phyloP scores from a whole-genome alignment of 2,888 invertebrate species.

The Oscheius myriophilus region DNA sequence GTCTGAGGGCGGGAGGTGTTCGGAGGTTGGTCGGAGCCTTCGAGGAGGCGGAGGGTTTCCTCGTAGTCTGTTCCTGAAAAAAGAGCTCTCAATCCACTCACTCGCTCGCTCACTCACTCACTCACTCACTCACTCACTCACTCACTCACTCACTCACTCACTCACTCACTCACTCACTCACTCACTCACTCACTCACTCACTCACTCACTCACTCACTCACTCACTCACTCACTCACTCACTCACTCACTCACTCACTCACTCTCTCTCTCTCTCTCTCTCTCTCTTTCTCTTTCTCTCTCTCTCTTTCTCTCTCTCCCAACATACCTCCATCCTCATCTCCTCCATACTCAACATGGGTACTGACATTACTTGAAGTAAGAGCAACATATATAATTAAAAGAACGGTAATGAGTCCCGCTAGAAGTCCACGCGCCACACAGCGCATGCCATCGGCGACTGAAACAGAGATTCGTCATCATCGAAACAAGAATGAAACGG shows the following conservation, averaged over 20 bases:
- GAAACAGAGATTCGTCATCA: slow-evolving; percentile 1
- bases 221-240: too few species aligned
- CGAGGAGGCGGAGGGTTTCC: slow-evolving; percentile 14
- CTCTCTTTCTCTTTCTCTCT: not conserved
- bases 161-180: too few species aligned
- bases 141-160: too few species aligned
- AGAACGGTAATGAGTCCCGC: slow-evolving; percentile 13
- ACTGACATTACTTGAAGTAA: slow-evolving; percentile 11
- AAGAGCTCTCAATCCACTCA: not conserved
- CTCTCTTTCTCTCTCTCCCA: not conserved
- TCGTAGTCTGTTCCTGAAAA: not conserved
- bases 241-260: too few species aligned
- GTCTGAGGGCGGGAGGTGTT: not conserved
- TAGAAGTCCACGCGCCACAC: slow-evolving; percentile 22
- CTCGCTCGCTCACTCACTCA: too few species aligned
- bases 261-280: too few species aligned
- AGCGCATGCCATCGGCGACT: slow-evolving; percentile 22
- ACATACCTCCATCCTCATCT: not conserved
- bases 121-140: too few species aligned
- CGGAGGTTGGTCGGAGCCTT: slow-evolving; percentile 8
- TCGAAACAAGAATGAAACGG: not conserved
- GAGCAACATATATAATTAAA: slow-evolving; percentile 16
- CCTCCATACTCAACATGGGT: not conserved
- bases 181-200: too few species aligned
- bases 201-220: too few species aligned